A percentile compares a stretch with the other conserved stretches of the same genome.
These are phyloP conservation scores for Micromesistius poutassou DNA, from an alignment of 2,797 vertebrate species.

Conservation along the genomic window DNA sequence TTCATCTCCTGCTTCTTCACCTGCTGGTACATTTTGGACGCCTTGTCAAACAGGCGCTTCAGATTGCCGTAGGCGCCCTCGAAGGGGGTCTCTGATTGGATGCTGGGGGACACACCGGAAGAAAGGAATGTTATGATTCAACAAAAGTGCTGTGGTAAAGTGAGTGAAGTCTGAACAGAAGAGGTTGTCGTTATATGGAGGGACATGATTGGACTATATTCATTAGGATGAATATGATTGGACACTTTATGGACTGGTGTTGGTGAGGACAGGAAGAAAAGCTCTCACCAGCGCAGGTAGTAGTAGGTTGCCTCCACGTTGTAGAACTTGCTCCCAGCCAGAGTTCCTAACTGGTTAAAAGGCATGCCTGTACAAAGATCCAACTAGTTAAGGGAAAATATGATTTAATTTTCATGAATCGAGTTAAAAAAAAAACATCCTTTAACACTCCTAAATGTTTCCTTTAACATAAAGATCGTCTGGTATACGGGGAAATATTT, in stretches of 20 bases:
- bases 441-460: neutral
- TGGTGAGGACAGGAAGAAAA: neutral
- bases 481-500: neutral
- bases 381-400: neutral
- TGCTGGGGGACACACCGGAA: constrained; percentile 64
- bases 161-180: neutral
- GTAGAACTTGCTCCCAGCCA: constrained; percentile 95
- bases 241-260: neutral
- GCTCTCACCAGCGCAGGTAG: constrained; percentile 93
- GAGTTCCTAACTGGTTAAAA: constrained; percentile 93
- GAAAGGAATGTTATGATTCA: constrained; percentile 12
- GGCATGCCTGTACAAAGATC: constrained; percentile 83
- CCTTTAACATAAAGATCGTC: neutral
- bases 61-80: constrained; percentile 95
- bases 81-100: constrained; percentile 95
- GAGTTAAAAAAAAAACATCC: neutral
- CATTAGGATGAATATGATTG: neutral
- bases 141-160: neutral
- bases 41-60: constrained; percentile 94
- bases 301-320: constrained; percentile 96
- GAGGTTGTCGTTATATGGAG: neutral
- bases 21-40: constrained; percentile 96
- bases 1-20: constrained; percentile 91
- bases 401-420: neutral
- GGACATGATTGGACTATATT: neutral